Percentiles rank a stretch among this genome's conserved stretches.
Conservation (phyloP, 2,888 invertebrate species). For the Corbicula japonica region DNA sequence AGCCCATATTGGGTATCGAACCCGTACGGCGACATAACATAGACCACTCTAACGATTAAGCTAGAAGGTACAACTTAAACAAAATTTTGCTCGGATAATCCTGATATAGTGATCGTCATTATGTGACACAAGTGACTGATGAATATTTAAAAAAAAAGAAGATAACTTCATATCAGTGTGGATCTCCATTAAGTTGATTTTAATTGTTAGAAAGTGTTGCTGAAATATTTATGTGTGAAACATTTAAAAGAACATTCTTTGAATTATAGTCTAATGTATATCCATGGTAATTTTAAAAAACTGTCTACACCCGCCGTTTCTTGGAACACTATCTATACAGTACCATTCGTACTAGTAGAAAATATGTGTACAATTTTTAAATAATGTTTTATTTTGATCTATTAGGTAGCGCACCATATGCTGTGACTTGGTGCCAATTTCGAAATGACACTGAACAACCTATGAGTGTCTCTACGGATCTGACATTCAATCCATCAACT, state of each 20-base stretch:
- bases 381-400: background rate
- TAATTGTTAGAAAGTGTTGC: background rate
- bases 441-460: constrained; percentile 35
- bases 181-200: no score
- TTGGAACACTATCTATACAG: background rate
- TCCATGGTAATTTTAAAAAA: background rate
- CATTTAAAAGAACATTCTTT: background rate
- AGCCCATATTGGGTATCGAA: no score
- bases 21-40: no score
- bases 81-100: no score
- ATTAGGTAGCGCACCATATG: constrained; percentile 39
- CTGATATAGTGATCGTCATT: background rate
- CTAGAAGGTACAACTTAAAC: no score
- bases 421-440: constrained; percentile 65
- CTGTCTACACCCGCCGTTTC: no score
- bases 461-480: constrained; percentile 41
- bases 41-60: no score
- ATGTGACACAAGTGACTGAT: background rate
- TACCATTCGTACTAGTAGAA: no score
- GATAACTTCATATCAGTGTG: background rate
- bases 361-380: background rate
- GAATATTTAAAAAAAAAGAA: background rate
- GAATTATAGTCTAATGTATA: background rate
- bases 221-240: background rate
- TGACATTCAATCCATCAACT: constrained; percentile 52